These are phyloP conservation scores for Pseudoatta argentina DNA, from an alignment of 1,140 invertebrate genomes.

Conservation along the genomic window DNA sequence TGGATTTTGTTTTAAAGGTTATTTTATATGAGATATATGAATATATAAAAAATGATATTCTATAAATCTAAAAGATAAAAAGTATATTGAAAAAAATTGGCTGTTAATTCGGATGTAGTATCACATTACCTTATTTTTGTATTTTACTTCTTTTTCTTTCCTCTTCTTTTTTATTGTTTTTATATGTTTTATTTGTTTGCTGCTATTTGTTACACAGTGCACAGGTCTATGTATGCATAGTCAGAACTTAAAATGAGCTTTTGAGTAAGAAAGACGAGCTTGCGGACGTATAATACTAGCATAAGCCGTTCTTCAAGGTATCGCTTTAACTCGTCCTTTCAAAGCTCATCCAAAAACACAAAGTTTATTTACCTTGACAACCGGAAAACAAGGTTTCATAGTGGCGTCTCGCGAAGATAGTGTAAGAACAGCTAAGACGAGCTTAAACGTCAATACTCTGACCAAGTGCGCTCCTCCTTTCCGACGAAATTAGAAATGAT, in stretches of 20 bases:
- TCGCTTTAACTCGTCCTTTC: slow-evolving; percentile 27
- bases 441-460: slow-evolving; percentile 18
- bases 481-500: background rate
- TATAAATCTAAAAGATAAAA: background rate
- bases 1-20: background rate
- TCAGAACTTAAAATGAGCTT: slow-evolving; percentile 53
- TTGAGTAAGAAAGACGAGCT: slow-evolving; percentile 29
- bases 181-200: background rate
- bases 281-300: background rate
- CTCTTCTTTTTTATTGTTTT: background rate
- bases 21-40: background rate
- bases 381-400: slow-evolving; percentile 16
- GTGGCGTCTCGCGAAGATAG: background rate
- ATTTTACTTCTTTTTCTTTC: background rate
- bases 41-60: background rate
- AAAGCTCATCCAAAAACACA: slow-evolving; percentile 41
- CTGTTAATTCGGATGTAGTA: background rate
- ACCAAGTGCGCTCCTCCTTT: background rate
- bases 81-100: background rate
- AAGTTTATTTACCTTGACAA: slow-evolving; percentile 42
- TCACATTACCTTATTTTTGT: background rate
- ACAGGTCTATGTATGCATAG: slow-evolving; percentile 12
- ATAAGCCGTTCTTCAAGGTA: slow-evolving; percentile 24
- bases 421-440: slow-evolving; percentile 25
- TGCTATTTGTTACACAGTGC: background rate